Conservation (phyloP, 1,140 invertebrate species). For the Anthonomus grandis region DNA sequence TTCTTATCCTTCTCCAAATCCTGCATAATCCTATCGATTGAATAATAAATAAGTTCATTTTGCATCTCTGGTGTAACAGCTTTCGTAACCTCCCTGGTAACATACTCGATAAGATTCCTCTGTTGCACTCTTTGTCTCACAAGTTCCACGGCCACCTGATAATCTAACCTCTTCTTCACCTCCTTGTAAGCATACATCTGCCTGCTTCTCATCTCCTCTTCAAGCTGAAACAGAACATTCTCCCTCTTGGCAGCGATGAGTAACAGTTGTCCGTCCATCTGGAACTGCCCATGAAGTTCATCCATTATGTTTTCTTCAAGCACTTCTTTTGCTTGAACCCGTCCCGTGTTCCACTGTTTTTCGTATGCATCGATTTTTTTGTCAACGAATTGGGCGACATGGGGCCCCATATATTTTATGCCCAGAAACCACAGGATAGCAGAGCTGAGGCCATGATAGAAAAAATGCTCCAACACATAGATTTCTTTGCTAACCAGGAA, state of each 20-base stretch:
- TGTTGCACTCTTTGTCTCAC: constrained; percentile 74
- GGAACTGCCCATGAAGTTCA: constrained; percentile 71
- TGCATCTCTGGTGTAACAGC: constrained; percentile 88
- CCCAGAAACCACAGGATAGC: constrained; percentile 57
- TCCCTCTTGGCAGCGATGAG: constrained; percentile 84
- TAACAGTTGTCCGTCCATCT: constrained; percentile 69
- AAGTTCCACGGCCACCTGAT: constrained; percentile 57
- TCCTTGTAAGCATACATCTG: constrained; percentile 69
- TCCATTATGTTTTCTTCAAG: constrained; percentile 58
- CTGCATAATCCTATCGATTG: constrained; percentile 67
- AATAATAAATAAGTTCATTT: constrained; percentile 78
- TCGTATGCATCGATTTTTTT: constrained; percentile 65
- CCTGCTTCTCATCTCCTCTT: constrained; percentile 77
- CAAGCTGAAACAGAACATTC: constrained; percentile 85
- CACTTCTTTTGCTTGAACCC: constrained; percentile 52
- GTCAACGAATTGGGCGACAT: constrained; percentile 59
- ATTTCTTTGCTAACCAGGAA: constrained; percentile 88
- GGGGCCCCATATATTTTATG: constrained; percentile 68
- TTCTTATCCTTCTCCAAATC: constrained; percentile 19
- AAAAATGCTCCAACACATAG: constrained; percentile 88
- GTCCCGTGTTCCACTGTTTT: constrained; percentile 32
- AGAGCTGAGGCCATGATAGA: constrained; percentile 70
- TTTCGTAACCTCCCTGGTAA: constrained; percentile 76
- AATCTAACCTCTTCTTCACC: constrained; percentile 83
- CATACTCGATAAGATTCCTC: constrained; percentile 91